A percentile compares a stretch with the other conserved stretches of the same genome.
These are phyloP conservation scores for Schizopygopsis pylzovi DNA, from an alignment of 2,797 vertebrate species.

Conservation along the genomic window DNA sequence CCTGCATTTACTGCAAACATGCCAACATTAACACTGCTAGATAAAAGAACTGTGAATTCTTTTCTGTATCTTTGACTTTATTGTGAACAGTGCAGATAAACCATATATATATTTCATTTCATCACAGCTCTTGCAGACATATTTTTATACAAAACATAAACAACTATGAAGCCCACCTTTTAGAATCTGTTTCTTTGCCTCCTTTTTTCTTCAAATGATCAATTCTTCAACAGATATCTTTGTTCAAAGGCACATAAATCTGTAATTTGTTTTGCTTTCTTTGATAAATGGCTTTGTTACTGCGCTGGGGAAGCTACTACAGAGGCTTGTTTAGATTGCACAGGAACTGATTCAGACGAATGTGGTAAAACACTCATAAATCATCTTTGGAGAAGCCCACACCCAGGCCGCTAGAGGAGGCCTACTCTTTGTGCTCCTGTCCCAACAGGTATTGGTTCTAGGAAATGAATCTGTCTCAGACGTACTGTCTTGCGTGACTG, in stretches of 20 bases:
- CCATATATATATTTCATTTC: background rate
- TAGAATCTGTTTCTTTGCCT: background rate
- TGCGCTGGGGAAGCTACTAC: slow-evolving; percentile 4
- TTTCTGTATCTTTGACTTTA: slow-evolving; percentile 53
- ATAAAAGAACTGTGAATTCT: slow-evolving; percentile 62
- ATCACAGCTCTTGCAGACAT: background rate
- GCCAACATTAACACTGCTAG: slow-evolving; percentile 71
- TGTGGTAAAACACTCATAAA: slow-evolving; percentile 71
- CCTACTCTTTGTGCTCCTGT: slow-evolving; percentile 52
- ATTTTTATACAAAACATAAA: background rate
- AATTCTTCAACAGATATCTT: slow-evolving; percentile 7
- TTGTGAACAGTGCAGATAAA: background rate
- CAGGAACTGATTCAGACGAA: slow-evolving; percentile 65
- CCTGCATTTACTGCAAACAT: slow-evolving; percentile 72
- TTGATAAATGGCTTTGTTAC: slow-evolving; percentile 38
- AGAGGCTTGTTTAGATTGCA: slow-evolving; percentile 48
- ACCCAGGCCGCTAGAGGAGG: slow-evolving; percentile 67
- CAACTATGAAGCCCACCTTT: background rate
- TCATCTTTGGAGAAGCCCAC: slow-evolving; percentile 72
- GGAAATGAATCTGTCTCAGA: slow-evolving; percentile 73
- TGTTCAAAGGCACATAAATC: slow-evolving; percentile 16
- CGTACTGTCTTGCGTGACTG: slow-evolving; percentile 64
- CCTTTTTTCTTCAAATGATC: background rate
- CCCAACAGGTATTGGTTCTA: slow-evolving; percentile 75
- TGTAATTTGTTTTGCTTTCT: slow-evolving; percentile 22